Evolutionary conservation across 2,797 vertebrate species (phyloP), one percentile per base, ranked within the genome.

Genomic region (Micromesistius poutassou): DNA sequence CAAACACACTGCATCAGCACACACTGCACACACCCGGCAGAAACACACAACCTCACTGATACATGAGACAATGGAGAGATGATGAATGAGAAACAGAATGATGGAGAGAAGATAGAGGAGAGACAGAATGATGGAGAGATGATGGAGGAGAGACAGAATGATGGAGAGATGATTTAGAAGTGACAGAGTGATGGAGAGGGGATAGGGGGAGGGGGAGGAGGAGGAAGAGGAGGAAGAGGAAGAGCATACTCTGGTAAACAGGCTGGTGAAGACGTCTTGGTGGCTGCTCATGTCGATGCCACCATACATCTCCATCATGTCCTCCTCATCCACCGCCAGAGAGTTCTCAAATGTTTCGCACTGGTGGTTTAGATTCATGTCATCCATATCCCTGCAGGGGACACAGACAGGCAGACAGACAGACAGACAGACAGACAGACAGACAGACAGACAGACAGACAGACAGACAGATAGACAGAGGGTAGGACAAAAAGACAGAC

Each of bases 231-330:
- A 71, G 22, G 31, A 3, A 1, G 22, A 30, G 73, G 38, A 42
- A 7, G 40, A 2, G 16, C 91, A 85, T 84, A 96, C 95, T 91
- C 95, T 97, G 81, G 95, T 95, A 87, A 97, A 96, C 30, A 97
- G 93, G 0, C 91, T 91, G 6, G 90, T 90, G 71, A 97, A 97
- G 71, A 97, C 95, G 38, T 95, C 94, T 50, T 96, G 94, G 79
- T 96, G 96, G 86, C 88, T 95, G 33, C 86, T 95, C 95, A 96
- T 95, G 89, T 97, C 88, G 25, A 96, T 86, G 2, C 96, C 96
- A 19, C 95, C 95, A 0, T 93, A 95, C 14, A 94, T 82, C 13
- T 86, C 91, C 77, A 95, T 84, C 77, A 96, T 91, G 74, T 97
- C 96, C 77, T 96, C 96, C 71, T 96, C 94, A 0, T 97, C 96